Evolutionary conservation across 2,888 invertebrate genomes (phyloP), one percentile per base, ranked within the genome.

Genomic region (Chrysolina haemoptera): DNA sequence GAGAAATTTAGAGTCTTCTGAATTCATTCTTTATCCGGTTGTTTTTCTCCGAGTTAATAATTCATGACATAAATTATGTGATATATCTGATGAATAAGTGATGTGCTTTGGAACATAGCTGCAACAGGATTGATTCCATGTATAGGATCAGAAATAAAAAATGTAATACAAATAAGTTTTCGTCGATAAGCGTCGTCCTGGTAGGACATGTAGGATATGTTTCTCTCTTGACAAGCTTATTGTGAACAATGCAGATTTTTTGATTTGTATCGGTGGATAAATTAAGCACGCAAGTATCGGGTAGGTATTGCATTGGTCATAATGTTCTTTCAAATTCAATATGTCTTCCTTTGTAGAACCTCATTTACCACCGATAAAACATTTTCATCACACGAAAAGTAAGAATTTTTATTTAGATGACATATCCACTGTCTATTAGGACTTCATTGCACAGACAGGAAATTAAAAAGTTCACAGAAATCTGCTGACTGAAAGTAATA

Each of bases 1-100:
- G 67, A 40, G 53, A 67, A 67, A 67, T 53, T 48, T 53, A 67
- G 35, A 67, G 67, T 40, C 67, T 67, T n/a, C 40, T 11, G 67
- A 67, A 67, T 16, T 41, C 40, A 40, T 53, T 53, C 43, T 50
- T 59, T n/a, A 59, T 59, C 35, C 59, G 35, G 27, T 59, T n/a
- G 22, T 27, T 59, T 55, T 55, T 22, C n/a, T 59, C 1, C 10
- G 59, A 59, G 27, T 59, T 35, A 59, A 59, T 59, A 59, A 59
- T 59, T 59, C 59, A 59, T 27, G 59, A 59, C 9, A 22, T 59
- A 16, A n/a, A 59, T 59, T 35, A n/a, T n/a, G 35, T 59, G 59
- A n/a, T 6, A 59, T n/a, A 27, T 22, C 27, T 35, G 14, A 59
- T 59, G n/a, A 59, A 59, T 59, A 59, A 20, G 12, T 16, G 12